A percentile compares a stretch with the other conserved stretches of the same genome.
phyloP scores from a whole-genome alignment of 2,113 vertebrate species.

The Pangasianodon hypophthalmus region DNA sequence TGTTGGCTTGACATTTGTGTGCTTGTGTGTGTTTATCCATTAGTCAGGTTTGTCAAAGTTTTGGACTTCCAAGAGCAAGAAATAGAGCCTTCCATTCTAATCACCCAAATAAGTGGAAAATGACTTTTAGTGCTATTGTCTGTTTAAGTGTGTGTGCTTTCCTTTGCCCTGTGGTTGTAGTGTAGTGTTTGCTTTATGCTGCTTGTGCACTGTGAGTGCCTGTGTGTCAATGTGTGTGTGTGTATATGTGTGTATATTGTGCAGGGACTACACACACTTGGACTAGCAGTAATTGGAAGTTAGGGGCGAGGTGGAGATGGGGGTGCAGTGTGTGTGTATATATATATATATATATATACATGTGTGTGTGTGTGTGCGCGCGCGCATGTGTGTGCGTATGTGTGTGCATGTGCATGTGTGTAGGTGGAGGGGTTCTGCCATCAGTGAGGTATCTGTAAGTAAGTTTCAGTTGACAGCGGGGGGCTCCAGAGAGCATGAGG shows the following conservation, averaged over 20 bases:
- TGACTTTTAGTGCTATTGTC: not conserved
- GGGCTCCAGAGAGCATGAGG: slow-evolving; percentile 10
- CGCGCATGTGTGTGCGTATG: slow-evolving; percentile 5
- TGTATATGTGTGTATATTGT: not conserved
- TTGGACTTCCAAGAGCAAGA: not conserved
- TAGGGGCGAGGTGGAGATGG: not conserved
- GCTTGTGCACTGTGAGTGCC: not conserved
- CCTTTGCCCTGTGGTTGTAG: not conserved
- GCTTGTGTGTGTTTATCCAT: too few species aligned
- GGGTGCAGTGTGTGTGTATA: not conserved
- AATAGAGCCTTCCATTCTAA: not conserved
- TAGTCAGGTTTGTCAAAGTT: not conserved
- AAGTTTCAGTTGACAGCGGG: slow-evolving; percentile 46
- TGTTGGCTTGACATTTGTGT: too few species aligned
- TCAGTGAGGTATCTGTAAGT: slow-evolving; percentile 51
- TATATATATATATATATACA: not conserved
- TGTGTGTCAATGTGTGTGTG: slow-evolving; percentile 6
- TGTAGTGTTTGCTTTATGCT: not conserved
- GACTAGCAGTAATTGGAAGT: slow-evolving; percentile 13
- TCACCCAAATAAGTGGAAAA: not conserved
- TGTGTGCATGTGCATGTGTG: slow-evolving; percentile 1
- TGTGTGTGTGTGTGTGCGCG: slow-evolving; percentile 10
- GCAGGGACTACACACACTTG: not conserved
- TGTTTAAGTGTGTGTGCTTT: not conserved
- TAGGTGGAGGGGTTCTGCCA: not conserved